Evolutionary conservation across 1,140 invertebrate species (phyloP).

Genomic region (Parasteatoda tepidariorum): DNA sequence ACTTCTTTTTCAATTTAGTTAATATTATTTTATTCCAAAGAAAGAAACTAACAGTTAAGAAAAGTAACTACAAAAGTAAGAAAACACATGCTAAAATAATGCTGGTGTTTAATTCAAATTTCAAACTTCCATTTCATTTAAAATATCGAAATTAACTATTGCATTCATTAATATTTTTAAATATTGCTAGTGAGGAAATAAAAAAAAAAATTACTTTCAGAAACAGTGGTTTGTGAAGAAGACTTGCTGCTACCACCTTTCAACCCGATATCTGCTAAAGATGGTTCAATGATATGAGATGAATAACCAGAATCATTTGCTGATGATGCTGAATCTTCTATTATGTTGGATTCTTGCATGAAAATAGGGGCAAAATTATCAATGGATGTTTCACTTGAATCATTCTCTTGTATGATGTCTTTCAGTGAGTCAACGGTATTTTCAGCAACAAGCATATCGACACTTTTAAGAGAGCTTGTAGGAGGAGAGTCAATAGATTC

Average conservation of each 20-base stretch:
- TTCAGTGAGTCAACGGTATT: conserved; percentile 63
- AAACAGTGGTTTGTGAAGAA: too few species aligned
- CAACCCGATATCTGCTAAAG: conserved; percentile 68
- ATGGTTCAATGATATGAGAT: conserved; percentile 65
- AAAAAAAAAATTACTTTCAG: conserved; percentile 21
- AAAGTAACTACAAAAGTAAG: too few species aligned
- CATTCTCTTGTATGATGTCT: conserved; percentile 29
- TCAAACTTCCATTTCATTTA: background rate
- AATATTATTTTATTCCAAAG: too few species aligned
- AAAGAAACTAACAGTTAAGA: too few species aligned
- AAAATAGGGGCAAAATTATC: conserved; percentile 5
- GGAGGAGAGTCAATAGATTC: conserved; percentile 32
- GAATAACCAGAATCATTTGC: too few species aligned
- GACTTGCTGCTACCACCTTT: conserved; percentile 66
- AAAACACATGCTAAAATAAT: background rate
- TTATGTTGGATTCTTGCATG: background rate
- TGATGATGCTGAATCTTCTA: too few species aligned
- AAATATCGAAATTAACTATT: background rate
- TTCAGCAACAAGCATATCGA: conserved; percentile 63
- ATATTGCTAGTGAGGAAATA: background rate
- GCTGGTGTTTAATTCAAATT: background rate
- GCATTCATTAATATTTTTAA: background rate
- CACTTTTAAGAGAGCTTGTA: background rate
- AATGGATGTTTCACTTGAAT: conserved; percentile 3
- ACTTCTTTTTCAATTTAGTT: too few species aligned